phyloP scores from a whole-genome alignment of 2,797 vertebrate genomes.

The Sebastes dallii region DNA sequence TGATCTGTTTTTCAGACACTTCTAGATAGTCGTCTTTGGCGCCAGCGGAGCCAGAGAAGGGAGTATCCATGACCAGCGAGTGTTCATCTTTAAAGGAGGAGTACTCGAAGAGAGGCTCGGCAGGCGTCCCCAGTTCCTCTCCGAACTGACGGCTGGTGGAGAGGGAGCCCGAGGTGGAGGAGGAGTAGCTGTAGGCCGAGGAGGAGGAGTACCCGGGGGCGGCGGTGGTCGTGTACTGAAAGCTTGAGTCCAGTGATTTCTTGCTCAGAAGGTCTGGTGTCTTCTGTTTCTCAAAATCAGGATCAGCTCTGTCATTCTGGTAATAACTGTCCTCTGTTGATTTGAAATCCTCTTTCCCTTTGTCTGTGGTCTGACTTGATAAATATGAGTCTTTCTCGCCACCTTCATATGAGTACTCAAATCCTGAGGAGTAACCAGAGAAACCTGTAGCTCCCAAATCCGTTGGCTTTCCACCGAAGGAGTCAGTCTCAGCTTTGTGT shows the following conservation, averaged over 20 bases:
- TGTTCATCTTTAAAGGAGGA: slow-evolving; percentile 87
- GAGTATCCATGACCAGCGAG: slow-evolving; percentile 76
- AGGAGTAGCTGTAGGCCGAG: slow-evolving; percentile 86
- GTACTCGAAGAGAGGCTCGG: slow-evolving; percentile 83
- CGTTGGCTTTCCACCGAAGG: slow-evolving; percentile 45
- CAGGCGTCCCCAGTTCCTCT: slow-evolving; percentile 83
- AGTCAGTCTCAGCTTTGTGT: slow-evolving; percentile 42
- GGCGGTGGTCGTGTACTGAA: slow-evolving; percentile 81
- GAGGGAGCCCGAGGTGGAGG: slow-evolving; percentile 87
- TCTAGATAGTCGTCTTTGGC: slow-evolving; percentile 92
- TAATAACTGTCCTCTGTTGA: slow-evolving; percentile 70
- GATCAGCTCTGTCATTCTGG: slow-evolving; percentile 60
- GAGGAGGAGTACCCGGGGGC: slow-evolving; percentile 84
- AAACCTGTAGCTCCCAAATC: slow-evolving; percentile 56
- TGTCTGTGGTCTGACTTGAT: slow-evolving; percentile 48
- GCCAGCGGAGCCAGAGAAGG: slow-evolving; percentile 73
- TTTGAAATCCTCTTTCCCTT: slow-evolving; percentile 64
- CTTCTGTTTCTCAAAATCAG: slow-evolving; percentile 75
- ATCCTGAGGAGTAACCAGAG: slow-evolving; percentile 68
- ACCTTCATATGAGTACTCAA: slow-evolving; percentile 68
- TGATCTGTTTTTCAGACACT: slow-evolving; percentile 86
- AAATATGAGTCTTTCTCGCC: slow-evolving; percentile 64
- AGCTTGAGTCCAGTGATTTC: slow-evolving; percentile 79
- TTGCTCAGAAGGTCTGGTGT: slow-evolving; percentile 68
- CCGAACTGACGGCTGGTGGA: slow-evolving; percentile 87